Conservation (phyloP, 2,888 invertebrate genomes). For the Cheilosia soror region DNA sequence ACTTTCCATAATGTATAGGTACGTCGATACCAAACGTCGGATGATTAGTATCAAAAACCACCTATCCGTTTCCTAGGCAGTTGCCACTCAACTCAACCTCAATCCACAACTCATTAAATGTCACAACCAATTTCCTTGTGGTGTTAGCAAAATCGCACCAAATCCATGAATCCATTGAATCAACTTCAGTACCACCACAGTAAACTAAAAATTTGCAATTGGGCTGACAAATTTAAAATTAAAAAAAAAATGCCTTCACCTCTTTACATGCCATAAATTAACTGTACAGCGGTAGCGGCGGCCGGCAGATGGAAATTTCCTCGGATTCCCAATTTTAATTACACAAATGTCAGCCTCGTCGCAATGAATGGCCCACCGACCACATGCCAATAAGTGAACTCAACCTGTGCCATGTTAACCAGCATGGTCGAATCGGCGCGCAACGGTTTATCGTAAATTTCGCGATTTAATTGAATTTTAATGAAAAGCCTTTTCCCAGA, state of each 20-base stretch:
- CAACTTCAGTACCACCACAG: conserved; percentile 6
- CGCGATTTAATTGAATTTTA: conserved; percentile 73
- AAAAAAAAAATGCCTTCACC: conserved; percentile 8
- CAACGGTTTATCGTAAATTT: conserved; percentile 68
- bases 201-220: conserved; percentile 31
- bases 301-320: conserved; percentile 63
- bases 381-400: conserved; percentile 48
- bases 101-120: conserved; percentile 10
- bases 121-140: conserved; percentile 17
- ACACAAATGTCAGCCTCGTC: conserved; percentile 61
- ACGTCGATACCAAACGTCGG: background rate
- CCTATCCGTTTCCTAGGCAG: background rate
- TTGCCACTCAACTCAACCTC: background rate
- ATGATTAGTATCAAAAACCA: background rate
- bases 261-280: conserved; percentile 54
- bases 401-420: conserved; percentile 58
- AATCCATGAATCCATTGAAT: conserved; percentile 1
- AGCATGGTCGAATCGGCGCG: conserved; percentile 17
- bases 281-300: conserved; percentile 40
- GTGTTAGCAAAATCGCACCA: conserved; percentile 4
- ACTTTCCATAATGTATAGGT: too few relatives aligned
- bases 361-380: conserved; percentile 57
- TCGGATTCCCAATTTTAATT: conserved; percentile 56
- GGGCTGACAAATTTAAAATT: conserved; percentile 34
- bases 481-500: conserved; percentile 64